These are phyloP conservation scores for Dinocampus coccinellae DNA, from an alignment of 2,888 invertebrate genomes.

Conservation along the genomic window DNA sequence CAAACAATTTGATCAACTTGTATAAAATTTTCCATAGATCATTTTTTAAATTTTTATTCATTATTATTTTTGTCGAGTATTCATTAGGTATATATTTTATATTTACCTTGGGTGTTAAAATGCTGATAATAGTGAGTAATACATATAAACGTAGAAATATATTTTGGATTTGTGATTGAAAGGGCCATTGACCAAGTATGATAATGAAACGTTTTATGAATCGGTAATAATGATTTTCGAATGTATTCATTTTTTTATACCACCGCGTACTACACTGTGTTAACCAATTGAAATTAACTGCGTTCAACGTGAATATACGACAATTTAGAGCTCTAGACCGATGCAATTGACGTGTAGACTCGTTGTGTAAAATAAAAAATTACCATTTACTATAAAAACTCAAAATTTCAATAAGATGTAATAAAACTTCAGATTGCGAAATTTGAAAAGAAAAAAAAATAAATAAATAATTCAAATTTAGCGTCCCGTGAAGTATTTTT, in stretches of 20 bases:
- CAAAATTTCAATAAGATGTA: too few relatives aligned
- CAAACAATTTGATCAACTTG: conserved; percentile 37
- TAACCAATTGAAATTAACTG: too few relatives aligned
- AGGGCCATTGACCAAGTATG: conserved; percentile 23
- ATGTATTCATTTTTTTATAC: background rate
- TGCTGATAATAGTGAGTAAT: conserved; percentile 3
- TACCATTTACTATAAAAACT: too few relatives aligned
- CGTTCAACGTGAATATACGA: too few relatives aligned
- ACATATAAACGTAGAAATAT: background rate
- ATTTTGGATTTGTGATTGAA: background rate
- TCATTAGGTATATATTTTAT: background rate
- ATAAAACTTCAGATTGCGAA: too few relatives aligned
- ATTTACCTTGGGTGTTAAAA: conserved; percentile 23
- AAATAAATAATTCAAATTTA: too few relatives aligned
- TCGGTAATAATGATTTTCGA: background rate
- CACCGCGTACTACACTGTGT: background rate
- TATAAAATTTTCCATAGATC: background rate
- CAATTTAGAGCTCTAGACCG: too few relatives aligned
- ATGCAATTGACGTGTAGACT: too few relatives aligned
- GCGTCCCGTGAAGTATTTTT: too few relatives aligned
- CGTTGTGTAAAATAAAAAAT: too few relatives aligned
- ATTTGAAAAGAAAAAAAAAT: too few relatives aligned
- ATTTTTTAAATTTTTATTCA: background rate
- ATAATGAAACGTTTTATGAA: background rate
- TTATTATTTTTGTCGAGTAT: too few relatives aligned